A percentile compares a stretch with the other conserved stretches of the same genome.
Conservation (phyloP, 2,797 vertebrate genomes). For the Okamejei kenojei region DNA sequence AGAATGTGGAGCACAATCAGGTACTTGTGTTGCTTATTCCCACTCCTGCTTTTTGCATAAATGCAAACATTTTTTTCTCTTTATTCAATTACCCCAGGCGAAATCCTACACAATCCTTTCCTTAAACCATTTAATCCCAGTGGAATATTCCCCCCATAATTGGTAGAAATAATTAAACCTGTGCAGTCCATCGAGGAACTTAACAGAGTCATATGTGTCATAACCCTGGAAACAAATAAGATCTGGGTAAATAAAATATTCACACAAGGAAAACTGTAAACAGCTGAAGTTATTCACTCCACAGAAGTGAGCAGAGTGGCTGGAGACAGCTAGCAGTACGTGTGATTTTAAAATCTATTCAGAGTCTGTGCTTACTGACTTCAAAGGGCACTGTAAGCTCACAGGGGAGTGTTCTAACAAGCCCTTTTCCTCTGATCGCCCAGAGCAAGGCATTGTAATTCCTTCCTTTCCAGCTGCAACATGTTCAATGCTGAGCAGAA, state of each 20-base stretch:
- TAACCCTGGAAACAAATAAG: slow-evolving; percentile 13
- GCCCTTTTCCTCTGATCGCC: not conserved
- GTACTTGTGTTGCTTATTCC: too few relatives aligned
- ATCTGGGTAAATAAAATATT: not conserved
- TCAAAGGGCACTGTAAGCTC: not conserved
- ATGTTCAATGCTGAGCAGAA: not conserved
- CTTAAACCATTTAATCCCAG: not conserved
- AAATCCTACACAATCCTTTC: not conserved
- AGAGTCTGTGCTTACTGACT: not conserved
- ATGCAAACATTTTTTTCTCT: not conserved
- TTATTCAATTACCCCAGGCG: not conserved
- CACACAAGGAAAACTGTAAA: not conserved
- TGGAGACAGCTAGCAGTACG: not conserved
- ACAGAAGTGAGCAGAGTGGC: not conserved
- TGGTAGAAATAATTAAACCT: slow-evolving; percentile 30
- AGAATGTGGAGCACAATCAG: too few relatives aligned
- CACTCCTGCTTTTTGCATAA: not conserved
- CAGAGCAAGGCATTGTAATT: not conserved
- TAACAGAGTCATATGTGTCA: not conserved
- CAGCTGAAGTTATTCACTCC: slow-evolving; percentile 20
- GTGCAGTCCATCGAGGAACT: not conserved
- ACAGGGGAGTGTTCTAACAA: not conserved
- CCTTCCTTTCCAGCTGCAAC: not conserved
- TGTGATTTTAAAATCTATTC: slow-evolving; percentile 12
- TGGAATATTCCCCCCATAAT: not conserved